Conservation (phyloP, 2,888 invertebrate genomes). For the Isoperla grammatica region DNA sequence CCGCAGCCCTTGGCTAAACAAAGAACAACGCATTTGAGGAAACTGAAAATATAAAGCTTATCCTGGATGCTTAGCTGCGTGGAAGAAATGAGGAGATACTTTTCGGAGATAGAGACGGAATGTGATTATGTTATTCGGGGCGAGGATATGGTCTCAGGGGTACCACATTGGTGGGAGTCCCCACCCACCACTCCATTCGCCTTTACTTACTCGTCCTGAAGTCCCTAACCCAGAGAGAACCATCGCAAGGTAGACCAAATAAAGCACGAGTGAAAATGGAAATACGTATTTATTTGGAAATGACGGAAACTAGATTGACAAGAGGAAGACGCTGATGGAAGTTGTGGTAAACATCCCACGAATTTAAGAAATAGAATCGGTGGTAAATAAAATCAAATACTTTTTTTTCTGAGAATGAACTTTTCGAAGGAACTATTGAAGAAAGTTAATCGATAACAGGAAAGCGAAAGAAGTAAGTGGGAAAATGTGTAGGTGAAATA, state of each 20-base stretch:
- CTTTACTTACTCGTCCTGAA: neutral
- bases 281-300: neutral
- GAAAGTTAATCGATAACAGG: constrained; percentile 8
- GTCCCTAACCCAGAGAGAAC: neutral
- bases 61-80: neutral
- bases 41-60: too few relatives aligned
- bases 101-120: constrained; percentile 10
- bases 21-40: too few relatives aligned
- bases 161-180: too few relatives aligned
- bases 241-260: neutral
- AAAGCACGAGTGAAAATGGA: constrained; percentile 12
- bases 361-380: neutral
- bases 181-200: neutral
- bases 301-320: constrained; percentile 4
- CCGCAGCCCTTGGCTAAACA: too few relatives aligned
- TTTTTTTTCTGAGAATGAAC: neutral
- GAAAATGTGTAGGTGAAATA: constrained; percentile 12
- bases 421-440: neutral
- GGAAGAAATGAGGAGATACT: neutral
- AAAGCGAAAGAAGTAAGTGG: constrained; percentile 8
- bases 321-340: constrained; percentile 1
- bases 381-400: constrained; percentile 5
- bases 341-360: constrained; percentile 10
- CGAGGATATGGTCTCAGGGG: neutral
- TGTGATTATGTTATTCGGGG: constrained; percentile 14